phyloP scores from a whole-genome alignment of 1,140 invertebrate genomes.

The Rhizoglyphus robini region DNA sequence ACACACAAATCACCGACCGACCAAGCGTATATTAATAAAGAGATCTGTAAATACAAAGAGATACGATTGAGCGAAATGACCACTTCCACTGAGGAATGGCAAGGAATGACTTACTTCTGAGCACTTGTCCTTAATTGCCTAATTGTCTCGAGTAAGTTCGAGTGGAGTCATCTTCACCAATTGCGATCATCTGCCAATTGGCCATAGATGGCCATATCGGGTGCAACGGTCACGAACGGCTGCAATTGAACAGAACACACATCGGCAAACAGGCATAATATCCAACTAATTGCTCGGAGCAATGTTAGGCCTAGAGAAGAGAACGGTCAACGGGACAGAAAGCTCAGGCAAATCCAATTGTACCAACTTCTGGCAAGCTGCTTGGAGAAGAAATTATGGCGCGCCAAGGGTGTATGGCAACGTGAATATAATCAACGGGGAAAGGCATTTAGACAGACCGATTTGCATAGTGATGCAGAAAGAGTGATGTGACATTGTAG shows the following conservation, averaged over 20 bases:
- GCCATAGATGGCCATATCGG: slow-evolving; percentile 1
- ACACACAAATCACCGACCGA: no score
- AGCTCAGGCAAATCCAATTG: slow-evolving; percentile 13
- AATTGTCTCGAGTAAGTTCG: no score
- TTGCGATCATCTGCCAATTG: neutral
- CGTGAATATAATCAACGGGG: neutral
- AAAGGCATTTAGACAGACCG: neutral
- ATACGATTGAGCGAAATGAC: no score
- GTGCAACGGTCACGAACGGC: neutral
- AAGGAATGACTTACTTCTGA: no score
- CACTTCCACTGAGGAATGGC: no score
- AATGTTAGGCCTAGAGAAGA: neutral
- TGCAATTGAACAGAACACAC: neutral
- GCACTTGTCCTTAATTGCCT: no score
- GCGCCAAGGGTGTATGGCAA: neutral
- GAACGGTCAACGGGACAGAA: neutral
- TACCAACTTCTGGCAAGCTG: neutral
- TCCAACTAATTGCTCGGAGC: slow-evolving; percentile 12
- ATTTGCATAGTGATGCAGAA: neutral
- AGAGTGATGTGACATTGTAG: no score
- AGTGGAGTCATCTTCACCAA: no score
- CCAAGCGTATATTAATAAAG: no score
- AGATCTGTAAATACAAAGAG: no score
- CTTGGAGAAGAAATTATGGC: neutral
- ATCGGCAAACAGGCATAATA: neutral